Conservation (phyloP, 2,113 vertebrate genomes). For the Neopipo cinnamomea region DNA sequence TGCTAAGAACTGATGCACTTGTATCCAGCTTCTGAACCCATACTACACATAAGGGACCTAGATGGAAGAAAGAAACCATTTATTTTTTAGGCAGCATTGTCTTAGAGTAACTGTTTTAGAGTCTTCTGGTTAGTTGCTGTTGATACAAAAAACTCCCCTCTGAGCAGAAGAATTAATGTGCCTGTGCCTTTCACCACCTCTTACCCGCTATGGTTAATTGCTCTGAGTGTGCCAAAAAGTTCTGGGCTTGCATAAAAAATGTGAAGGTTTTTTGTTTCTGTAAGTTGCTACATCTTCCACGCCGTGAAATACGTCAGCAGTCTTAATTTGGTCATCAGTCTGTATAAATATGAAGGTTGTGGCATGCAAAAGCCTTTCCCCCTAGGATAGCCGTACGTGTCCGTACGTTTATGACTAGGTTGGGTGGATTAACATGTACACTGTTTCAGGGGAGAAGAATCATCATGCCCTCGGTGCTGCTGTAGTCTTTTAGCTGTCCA, state of each 20-base stretch:
- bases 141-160: background rate
- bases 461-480: background rate
- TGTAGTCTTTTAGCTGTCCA: background rate
- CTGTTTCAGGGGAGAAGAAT: background rate
- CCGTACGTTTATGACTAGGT: background rate
- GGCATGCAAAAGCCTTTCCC: background rate
- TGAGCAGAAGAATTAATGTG: background rate
- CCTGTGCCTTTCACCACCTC: background rate
- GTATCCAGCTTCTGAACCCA: background rate
- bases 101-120: background rate
- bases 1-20: background rate
- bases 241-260: background rate
- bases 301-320: background rate
- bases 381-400: accelerated
- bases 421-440: background rate
- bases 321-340: background rate
- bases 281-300: background rate
- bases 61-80: background rate
- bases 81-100: background rate
- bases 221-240: background rate
- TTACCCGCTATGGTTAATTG: background rate
- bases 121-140: background rate
- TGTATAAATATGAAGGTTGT: background rate
- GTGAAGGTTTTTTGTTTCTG: background rate
- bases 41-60: background rate